Percentiles rank a stretch among this genome's conserved stretches.
phyloP scores from a whole-genome alignment of 2,797 vertebrate genomes.

The Aphelocoma californica region DNA sequence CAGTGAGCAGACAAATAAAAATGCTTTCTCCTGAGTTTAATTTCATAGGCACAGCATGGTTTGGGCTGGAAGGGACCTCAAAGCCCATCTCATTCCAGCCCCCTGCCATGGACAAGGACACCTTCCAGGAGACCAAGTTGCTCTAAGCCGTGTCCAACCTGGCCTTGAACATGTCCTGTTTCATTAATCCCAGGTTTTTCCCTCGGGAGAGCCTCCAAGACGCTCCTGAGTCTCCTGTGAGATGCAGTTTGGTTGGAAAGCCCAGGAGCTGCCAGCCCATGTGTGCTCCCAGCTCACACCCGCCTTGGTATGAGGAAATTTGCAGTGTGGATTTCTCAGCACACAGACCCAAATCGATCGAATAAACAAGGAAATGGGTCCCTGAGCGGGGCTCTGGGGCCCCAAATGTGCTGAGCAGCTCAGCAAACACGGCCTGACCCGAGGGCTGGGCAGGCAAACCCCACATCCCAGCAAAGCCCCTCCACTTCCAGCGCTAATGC shows the following conservation, averaged over 20 bases:
- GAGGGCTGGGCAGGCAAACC: neutral
- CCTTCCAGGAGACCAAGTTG: neutral
- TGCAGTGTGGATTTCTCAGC: neutral
- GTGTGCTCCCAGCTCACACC: neutral
- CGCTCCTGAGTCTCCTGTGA: neutral
- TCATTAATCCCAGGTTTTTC: neutral
- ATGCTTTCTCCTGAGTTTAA: neutral
- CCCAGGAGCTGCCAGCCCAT: fast-evolving
- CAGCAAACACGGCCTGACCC: neutral
- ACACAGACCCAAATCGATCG: neutral
- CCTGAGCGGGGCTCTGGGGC: neutral
- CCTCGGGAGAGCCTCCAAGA: neutral
- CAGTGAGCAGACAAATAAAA: neutral
- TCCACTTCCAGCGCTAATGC: neutral
- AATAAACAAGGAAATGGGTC: neutral
- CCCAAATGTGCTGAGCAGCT: neutral
- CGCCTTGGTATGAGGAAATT: fast-evolving
- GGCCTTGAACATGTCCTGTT: neutral
- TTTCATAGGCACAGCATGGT: neutral
- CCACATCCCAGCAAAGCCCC: neutral
- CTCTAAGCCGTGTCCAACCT: neutral
- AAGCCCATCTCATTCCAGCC: neutral
- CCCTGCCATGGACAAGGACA: neutral
- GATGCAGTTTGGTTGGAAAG: neutral
- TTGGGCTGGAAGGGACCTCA: neutral